Base-by-base conservation (phyloP, 2,797 vertebrate species). In the Oryzias dopingdopingensis region DNA sequence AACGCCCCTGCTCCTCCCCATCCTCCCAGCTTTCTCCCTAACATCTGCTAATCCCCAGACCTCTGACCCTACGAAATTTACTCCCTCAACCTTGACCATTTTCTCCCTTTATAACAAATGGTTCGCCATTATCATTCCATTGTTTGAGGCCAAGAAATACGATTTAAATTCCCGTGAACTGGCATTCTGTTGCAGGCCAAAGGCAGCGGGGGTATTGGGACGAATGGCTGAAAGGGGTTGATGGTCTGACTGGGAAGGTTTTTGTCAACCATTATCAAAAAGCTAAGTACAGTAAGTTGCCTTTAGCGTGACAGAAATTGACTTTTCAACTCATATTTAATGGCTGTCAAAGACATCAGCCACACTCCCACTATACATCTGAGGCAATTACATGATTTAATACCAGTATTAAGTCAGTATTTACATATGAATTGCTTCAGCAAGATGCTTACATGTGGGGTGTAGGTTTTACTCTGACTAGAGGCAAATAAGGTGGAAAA, bases 11-110 rank as follows among this genome's bases (percentile, higher is more conserved):
- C 71, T 72, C 76, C 64, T 56, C 65, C 56, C 70, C 72, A 76
- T 67, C 72, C 69, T 79, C 68, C 76, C 67, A 61, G 67, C 74
- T 82, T 74, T 84, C 70, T 50, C 75, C 68, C 55, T 90, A 91
- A 91, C 90, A 92, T 88, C 86, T 90, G 84, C 88, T 90, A 92
- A 94, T 92, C 88, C 86, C 71, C 55, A 80, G 88, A 93, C 90
- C 92, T 91, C 79, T 94, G 90, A 93, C 92, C 91, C 76, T 71
- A 48, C 87, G 88, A 91, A 91, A 92, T 91, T 90, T 92, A 92
- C 88, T 91, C 90, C 74, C 79, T 85, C 85, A 74, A 89, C 80
- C 86, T 87, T 90, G 80, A 88, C 85, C 77, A 67, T 86, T 86
- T 76, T 86, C 80, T 79, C 56, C 47, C 68, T 78, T 72, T 81